Percentiles rank a stretch among this genome's conserved stretches.
These are phyloP conservation scores for Sebastes dallii DNA, from an alignment of 2,797 vertebrate genomes.

Conservation along the genomic window DNA sequence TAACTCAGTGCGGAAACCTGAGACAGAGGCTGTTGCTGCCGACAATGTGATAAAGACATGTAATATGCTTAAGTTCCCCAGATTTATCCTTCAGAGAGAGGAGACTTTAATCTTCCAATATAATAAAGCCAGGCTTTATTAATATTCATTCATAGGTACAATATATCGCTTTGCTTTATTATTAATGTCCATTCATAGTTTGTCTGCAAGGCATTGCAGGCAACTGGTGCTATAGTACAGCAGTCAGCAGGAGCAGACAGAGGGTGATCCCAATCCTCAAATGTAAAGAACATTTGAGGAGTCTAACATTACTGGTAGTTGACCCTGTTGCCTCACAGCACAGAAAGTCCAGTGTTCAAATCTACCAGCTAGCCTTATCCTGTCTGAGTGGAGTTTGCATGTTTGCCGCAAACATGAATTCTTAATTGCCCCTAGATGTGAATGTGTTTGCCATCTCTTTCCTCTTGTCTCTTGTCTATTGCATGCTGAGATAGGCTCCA, in stretches of 20 bases:
- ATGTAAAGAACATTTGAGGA: background rate
- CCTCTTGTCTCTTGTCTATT: background rate
- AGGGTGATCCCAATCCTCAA: constrained; percentile 1
- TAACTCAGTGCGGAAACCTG: constrained; percentile 75
- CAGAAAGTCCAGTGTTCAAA: background rate
- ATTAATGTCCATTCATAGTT: constrained; percentile 40
- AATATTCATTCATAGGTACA: constrained; percentile 61
- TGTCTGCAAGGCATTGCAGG: constrained; percentile 17
- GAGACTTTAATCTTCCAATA: constrained; percentile 70
- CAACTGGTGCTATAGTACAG: constrained; percentile 7
- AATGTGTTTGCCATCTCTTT: background rate
- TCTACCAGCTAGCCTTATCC: background rate
- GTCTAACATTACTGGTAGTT: constrained; percentile 4
- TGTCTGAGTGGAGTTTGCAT: background rate
- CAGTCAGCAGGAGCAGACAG: constrained; percentile 16
- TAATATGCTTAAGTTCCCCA: constrained; percentile 79
- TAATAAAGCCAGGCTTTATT: constrained; percentile 55
- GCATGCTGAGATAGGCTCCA: background rate
- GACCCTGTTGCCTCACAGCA: constrained; percentile 7
- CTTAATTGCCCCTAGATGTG: background rate
- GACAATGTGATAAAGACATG: constrained; percentile 79
- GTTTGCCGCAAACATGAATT: background rate
- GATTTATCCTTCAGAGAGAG: constrained; percentile 73
- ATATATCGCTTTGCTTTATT: constrained; percentile 46
- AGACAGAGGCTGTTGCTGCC: constrained; percentile 73